A percentile compares a stretch with the other conserved stretches of the same genome.
Evolutionary conservation across 2,797 vertebrate species (phyloP).

Genomic region (Ptychadena robeensis): DNA sequence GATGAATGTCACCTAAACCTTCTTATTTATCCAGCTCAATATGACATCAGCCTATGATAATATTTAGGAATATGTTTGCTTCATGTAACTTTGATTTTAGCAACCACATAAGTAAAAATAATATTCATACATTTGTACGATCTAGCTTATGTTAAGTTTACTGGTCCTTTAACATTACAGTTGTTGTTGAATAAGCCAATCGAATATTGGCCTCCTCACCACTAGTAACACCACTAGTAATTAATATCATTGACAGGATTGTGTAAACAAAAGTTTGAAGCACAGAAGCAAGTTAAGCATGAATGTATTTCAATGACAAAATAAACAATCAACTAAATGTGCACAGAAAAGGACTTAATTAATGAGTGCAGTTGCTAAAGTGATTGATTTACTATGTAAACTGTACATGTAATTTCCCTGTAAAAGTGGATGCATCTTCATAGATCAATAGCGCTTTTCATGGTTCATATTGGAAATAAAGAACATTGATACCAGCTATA

Average conservation of each 20-base stretch:
- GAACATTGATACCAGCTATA: constrained; percentile 2
- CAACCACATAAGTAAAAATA: too few relatives aligned
- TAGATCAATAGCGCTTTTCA: constrained; percentile 17
- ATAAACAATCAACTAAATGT: constrained; percentile 6
- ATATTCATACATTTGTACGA: too few relatives aligned
- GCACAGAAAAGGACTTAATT: not conserved
- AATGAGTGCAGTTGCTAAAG: not conserved
- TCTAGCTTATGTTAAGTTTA: not conserved
- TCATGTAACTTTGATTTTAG: not conserved
- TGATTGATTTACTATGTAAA: not conserved
- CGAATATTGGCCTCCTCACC: not conserved
- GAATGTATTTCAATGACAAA: constrained; percentile 17
- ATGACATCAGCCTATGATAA: not conserved
- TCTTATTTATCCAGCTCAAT: not conserved
- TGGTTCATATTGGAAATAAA: constrained; percentile 17
- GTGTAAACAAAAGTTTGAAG: not conserved
- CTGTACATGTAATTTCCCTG: constrained; percentile 3
- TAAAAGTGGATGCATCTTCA: constrained; percentile 57
- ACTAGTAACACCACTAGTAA: not conserved
- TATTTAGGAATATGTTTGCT: not conserved
- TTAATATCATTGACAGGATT: not conserved
- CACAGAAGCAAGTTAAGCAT: not conserved
- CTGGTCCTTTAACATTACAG: constrained; percentile 8
- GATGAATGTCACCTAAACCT: not conserved
- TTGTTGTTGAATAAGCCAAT: not conserved